Evolutionary conservation across 1,140 invertebrate species (phyloP), one percentile per base, ranked within the genome.

Genomic region (Zaprionus camerounensis): DNA sequence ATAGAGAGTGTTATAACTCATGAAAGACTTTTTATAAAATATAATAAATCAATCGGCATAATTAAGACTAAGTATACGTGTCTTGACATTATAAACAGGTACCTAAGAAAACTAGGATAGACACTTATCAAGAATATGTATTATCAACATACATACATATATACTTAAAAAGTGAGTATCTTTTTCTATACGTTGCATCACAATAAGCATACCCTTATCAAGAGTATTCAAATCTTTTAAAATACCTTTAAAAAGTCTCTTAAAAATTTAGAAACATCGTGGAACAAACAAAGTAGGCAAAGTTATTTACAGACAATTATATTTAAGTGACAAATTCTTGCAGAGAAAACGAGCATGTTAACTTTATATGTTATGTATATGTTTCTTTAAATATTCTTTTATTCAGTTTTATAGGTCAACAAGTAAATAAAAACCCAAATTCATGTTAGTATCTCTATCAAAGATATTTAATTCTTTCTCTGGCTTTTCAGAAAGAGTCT

Each of bases 381-480:
- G 12, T 22, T 51, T 51, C 17, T 51, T 22, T 24, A 2, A 9
- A 24, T 24, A 51, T 51, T 51, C 46, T 51, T 51, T 51, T 51
- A 51, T 51, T 51, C 5, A 12, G 20, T 5, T 51, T 51, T 51
- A 24, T 51, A n/a, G 46, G 46, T 51, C 46, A 46, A 46, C 41
- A 51, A 22, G 17, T 56, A 28, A 56, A 28, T 28, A 56, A 28
- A 55, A 26, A 26, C 24, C 15, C 6, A 53, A 55, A 55, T 28
- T n/a, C 2, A 15, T 6, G 15, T 44, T 38, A 5, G 36, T 38
- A 38, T 38, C 36, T 38, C 1, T 5, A 13, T 38, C 13, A 5
- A 0, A 44, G n/a, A 44, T 17, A n/a, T 28, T n/a, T 0, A 26
- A 55, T 28, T 28, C 26, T n/a, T 15, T 20, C 12, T 4, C 53